Conservation (phyloP, 2,797 vertebrate genomes). For the Dromococcyx pavoninus region DNA sequence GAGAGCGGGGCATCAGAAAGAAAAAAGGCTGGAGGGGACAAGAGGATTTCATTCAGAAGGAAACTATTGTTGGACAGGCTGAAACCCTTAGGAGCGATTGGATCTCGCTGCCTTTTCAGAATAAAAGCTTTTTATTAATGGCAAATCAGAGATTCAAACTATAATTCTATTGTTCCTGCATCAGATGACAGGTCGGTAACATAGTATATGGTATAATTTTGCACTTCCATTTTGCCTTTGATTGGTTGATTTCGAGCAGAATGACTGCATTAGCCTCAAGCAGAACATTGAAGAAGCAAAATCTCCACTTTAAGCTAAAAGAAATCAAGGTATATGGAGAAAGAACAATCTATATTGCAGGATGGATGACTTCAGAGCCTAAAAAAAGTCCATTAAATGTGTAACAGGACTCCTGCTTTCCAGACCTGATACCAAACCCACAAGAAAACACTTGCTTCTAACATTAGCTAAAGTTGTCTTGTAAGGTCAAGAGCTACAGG, state of each 20-base stretch:
- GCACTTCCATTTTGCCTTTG: background rate
- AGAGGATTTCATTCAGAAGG: background rate
- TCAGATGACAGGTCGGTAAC: background rate
- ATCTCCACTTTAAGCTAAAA: background rate
- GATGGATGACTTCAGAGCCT: background rate
- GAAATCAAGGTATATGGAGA: background rate
- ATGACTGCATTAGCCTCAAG: background rate
- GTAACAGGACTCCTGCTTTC: background rate
- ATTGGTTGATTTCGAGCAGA: slow-evolving; percentile 11
- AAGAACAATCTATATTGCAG: background rate
- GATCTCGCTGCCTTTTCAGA: background rate
- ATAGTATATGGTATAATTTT: background rate
- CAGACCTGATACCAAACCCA: background rate
- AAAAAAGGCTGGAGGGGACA: background rate
- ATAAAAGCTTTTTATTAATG: slow-evolving; percentile 4
- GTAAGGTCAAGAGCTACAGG: background rate
- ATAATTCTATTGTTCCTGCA: slow-evolving; percentile 14
- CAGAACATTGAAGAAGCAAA: background rate
- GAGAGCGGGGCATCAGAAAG: background rate
- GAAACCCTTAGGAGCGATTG: background rate
- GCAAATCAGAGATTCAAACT: background rate
- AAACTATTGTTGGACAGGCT: background rate
- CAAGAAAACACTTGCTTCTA: background rate
- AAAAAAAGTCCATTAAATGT: background rate
- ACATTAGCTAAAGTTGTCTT: background rate